Evolutionary conservation across 2,113 vertebrate species (phyloP).

Genomic region (Trichechus manatus): DNA sequence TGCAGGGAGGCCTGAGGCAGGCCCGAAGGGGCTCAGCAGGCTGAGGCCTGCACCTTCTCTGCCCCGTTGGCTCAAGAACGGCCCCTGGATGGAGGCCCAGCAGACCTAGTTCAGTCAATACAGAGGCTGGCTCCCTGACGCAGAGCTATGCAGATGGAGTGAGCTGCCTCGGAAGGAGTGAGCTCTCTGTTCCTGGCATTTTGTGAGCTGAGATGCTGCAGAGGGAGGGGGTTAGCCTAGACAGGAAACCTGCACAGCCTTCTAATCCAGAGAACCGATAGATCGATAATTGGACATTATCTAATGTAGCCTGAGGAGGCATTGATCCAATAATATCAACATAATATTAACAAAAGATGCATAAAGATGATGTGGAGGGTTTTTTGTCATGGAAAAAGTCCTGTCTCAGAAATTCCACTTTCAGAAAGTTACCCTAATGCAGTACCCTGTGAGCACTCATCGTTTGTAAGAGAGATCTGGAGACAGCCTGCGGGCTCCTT

Average conservation of each 20-base stretch:
- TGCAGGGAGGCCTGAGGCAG: too few relatives aligned
- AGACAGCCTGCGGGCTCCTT: too few relatives aligned
- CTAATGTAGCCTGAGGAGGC: not conserved
- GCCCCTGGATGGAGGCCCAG: not conserved
- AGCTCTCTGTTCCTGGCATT: not conserved
- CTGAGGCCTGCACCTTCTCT: not conserved
- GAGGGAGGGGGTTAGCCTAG: too few relatives aligned
- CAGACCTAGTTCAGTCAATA: rapidly evolving
- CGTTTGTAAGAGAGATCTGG: too few relatives aligned
- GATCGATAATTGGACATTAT: too few relatives aligned
- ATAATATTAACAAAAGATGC: rapidly evolving
- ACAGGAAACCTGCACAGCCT: not conserved
- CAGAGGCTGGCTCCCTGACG: not conserved
- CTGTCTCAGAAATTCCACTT: not conserved
- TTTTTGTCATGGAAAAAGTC: not conserved
- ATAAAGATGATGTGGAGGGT: too few relatives aligned
- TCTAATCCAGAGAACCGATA: not conserved
- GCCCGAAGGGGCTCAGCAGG: not conserved
- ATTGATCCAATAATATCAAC: not conserved
- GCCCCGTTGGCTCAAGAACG: too few relatives aligned
- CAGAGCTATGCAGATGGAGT: not conserved
- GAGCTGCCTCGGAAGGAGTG: not conserved
- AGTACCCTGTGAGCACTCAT: too few relatives aligned
- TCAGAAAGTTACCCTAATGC: not conserved
- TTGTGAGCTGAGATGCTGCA: too few relatives aligned